A percentile compares a stretch with the other conserved stretches of the same genome.
These are phyloP conservation scores for Arrhamphus sclerolepis DNA, from an alignment of 2,797 vertebrate genomes.

Conservation along the genomic window DNA sequence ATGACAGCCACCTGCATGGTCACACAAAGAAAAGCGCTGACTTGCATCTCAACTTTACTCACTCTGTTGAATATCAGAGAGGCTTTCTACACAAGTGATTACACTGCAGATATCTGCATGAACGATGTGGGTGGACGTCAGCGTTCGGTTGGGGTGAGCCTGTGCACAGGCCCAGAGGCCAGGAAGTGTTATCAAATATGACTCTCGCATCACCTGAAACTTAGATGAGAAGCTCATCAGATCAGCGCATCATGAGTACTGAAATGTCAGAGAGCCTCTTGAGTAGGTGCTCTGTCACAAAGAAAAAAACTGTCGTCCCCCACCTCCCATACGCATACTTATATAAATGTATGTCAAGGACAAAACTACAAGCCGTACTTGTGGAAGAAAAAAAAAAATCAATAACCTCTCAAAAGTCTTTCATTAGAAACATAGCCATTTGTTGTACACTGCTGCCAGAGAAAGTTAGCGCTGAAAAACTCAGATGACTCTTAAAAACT, in stretches of 20 bases:
- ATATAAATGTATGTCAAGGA: conserved; percentile 57
- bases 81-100: conserved; percentile 61
- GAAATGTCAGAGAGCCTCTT: conserved; percentile 12
- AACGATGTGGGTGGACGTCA: conserved; percentile 54
- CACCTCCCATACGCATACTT: conserved; percentile 34
- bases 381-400: conserved; percentile 60
- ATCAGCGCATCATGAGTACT: conserved; percentile 22
- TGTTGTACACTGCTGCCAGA: conserved; percentile 61
- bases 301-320: not conserved
- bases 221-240: conserved; percentile 32
- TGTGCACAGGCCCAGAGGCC: conserved; percentile 14
- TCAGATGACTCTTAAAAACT: conserved; percentile 69
- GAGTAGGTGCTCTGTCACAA: not conserved
- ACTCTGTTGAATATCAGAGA: conserved; percentile 47
- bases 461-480: conserved; percentile 66
- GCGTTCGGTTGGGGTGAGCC: not conserved
- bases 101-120: conserved; percentile 69
- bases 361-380: conserved; percentile 42
- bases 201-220: conserved; percentile 17
- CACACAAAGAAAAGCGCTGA: conserved; percentile 67
- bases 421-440: conserved; percentile 71
- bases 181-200: conserved; percentile 22
- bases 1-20: conserved; percentile 68
- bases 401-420: conserved; percentile 79
- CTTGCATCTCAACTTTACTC: conserved; percentile 62